Base-by-base conservation (phyloP, 92 coral and sea anemone species). In the Montipora capitata region DNA sequence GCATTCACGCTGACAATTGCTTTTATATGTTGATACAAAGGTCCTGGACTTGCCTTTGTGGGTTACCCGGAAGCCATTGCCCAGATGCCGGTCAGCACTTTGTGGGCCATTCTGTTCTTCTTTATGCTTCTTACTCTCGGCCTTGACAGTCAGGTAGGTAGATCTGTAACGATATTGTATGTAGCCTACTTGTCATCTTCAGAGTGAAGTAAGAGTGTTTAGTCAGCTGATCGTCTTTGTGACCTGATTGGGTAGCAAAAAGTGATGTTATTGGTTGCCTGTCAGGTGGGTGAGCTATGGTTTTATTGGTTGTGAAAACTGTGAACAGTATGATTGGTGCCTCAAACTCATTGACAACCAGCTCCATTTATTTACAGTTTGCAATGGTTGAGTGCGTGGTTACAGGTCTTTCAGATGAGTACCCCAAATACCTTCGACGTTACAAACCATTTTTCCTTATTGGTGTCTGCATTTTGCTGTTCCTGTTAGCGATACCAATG, bases 1-100 rank as follows among this genome's bases (percentile, higher is more conserved):
- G 61, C 61, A 3, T 10, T 3, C 35, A 27, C 35, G 35, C 11
- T 52, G 27, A 18, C 15, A 13, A 20, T 61, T 54, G 65, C 38
- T 67, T 41, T 12, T 18, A 20, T 77, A 66, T 68, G 15, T 43
- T 45, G 40, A 54, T 54, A 13, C 61, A 13, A 67, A 96, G 99
- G 99, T 68, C 98, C 99, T 45, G 99, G 99, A 9, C 96, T 96
- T 43, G 97, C 99, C 14, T 96, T 96, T 83, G 94, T 90, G 48
- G 96, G 94, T 44, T 96, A 94, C 81, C 98, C 99, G 44, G 99
- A 96, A 78, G 99, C 99, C 43, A 94, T 96, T 76, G 75, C 98
- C 4, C 99, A 90, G 83, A 93, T 96, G 93, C 99, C 99, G 9
- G 69, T 94, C 18, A 94, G 98, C 10, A 87, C 99, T 18, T 80